Evolutionary conservation across 2,797 vertebrate species (phyloP).

Genomic region (Hippocampus kuda): DNA sequence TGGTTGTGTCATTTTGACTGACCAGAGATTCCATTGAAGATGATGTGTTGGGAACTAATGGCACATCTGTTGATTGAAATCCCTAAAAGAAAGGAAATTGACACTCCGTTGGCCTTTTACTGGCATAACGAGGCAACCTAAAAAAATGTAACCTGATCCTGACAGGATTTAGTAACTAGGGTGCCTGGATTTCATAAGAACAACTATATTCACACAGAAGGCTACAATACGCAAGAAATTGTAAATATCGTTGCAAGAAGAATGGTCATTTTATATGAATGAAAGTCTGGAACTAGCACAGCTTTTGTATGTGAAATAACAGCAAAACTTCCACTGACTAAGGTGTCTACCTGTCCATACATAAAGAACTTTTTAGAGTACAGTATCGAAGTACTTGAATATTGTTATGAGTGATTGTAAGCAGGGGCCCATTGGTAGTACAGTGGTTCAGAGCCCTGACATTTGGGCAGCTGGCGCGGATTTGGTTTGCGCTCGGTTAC

Average conservation of each 20-base stretch:
- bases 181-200: no score
- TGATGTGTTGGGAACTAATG: constrained; percentile 37
- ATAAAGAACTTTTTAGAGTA: no score
- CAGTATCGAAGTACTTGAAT: no score
- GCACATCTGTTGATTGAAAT: constrained; percentile 29
- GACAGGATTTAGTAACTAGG: neutral
- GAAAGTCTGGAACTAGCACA: no score
- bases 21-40: constrained; percentile 13
- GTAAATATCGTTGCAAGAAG: neutral
- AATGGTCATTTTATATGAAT: neutral
- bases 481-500: neutral
- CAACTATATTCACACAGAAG: no score
- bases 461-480: neutral
- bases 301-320: no score
- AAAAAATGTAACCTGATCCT: neutral
- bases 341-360: no score
- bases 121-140: neutral
- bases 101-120: constrained; percentile 13
- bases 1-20: constrained; percentile 8
- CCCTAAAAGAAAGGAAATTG: constrained; percentile 42
- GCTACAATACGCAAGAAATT: neutral
- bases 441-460: neutral
- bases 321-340: no score
- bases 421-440: neutral
- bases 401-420: neutral